A percentile compares a stretch with the other conserved stretches of the same genome.
phyloP scores from a whole-genome alignment of 2,888 invertebrate genomes.

The Prostheceraeus crozeri region DNA sequence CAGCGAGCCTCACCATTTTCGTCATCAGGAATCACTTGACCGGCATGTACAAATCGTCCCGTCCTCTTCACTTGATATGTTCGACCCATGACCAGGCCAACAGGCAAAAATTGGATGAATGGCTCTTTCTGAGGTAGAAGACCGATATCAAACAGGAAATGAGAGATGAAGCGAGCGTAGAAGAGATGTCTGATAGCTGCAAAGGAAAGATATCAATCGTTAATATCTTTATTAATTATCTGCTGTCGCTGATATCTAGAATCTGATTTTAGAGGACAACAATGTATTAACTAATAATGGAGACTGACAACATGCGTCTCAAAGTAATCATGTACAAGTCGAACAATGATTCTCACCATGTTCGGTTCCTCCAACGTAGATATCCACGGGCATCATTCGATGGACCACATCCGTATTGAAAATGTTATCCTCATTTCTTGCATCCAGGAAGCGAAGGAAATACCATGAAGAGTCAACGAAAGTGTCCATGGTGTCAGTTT shows the following conservation, averaged over 20 bases:
- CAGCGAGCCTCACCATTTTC: too few relatives aligned
- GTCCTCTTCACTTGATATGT: conserved; percentile 62
- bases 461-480: conserved; percentile 99
- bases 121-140: conserved; percentile 70
- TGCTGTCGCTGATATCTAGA: too few relatives aligned
- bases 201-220: conserved; percentile 43
- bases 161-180: conserved; percentile 80
- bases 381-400: conserved; percentile 73
- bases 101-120: conserved; percentile 78
- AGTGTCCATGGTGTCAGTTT: conserved; percentile 99
- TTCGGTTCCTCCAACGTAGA: conserved; percentile 94
- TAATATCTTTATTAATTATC: too few relatives aligned
- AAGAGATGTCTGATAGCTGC: conserved; percentile 85
- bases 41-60: conserved; percentile 70
- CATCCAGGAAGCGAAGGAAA: conserved; percentile 79
- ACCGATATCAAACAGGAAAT: conserved; percentile 77
- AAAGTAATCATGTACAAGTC: too few relatives aligned
- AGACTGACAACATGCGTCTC: too few relatives aligned
- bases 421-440: conserved; percentile 66
- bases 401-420: conserved; percentile 64
- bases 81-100: conserved; percentile 68
- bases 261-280: conserved; percentile 14
- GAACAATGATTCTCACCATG: conserved; percentile 64
- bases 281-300: neutral
- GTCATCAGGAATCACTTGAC: too few relatives aligned